Percentiles rank a stretch among this genome's conserved stretches.
Evolutionary conservation across 2,113 vertebrate genomes (phyloP).

Genomic region (Rhinogobius similis): DNA sequence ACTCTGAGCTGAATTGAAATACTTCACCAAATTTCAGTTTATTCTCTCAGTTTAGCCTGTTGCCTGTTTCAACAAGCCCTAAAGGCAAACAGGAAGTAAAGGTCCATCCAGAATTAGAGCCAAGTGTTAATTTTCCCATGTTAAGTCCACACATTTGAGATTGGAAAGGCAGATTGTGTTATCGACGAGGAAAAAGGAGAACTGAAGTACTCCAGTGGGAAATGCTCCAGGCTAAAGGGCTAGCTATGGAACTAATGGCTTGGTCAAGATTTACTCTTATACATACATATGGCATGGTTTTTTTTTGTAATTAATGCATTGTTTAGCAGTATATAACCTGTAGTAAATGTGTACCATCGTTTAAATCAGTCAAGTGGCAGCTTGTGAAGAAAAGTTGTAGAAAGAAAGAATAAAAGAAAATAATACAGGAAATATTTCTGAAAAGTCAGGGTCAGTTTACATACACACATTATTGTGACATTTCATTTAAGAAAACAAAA

Average conservation of each 20-base stretch:
- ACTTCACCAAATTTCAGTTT: background rate
- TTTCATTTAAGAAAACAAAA: no score
- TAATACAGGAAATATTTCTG: no score
- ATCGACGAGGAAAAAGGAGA: background rate
- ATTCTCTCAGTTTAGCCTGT: background rate
- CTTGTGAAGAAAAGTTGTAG: no score
- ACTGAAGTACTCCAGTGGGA: slow-evolving; percentile 14
- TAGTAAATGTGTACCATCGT: no score
- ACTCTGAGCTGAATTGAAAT: background rate
- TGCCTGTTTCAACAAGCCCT: slow-evolving; percentile 10
- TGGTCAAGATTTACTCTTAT: slow-evolving; percentile 6
- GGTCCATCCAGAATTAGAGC: slow-evolving; percentile 34
- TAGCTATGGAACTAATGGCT: slow-evolving; percentile 35
- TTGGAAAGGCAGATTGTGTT: slow-evolving; percentile 56
- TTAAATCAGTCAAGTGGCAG: no score
- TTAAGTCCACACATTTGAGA: slow-evolving; percentile 36
- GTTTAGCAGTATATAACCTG: no score
- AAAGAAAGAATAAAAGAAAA: no score
- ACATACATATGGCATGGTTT: background rate
- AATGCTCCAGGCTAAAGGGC: slow-evolving; percentile 42
- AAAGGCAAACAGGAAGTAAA: slow-evolving; percentile 8
- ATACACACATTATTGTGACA: no score
- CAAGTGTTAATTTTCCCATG: slow-evolving; percentile 30
- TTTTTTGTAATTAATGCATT: no score
- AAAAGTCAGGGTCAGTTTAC: no score